Evolutionary conservation across 2,888 invertebrate genomes (phyloP), one percentile per base, ranked within the genome.

Genomic region (Embidobia sp.): DNA sequence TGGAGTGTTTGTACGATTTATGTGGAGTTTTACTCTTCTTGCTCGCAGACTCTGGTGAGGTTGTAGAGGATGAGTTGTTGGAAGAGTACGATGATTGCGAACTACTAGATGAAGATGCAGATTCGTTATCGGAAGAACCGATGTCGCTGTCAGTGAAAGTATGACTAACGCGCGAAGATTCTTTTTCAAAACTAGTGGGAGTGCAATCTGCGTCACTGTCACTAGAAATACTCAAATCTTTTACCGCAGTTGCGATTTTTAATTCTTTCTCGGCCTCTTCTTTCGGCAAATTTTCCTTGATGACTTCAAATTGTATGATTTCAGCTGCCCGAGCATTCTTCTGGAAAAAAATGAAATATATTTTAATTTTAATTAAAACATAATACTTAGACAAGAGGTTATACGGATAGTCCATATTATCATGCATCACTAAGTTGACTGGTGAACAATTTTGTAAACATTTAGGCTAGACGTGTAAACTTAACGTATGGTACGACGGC

Each of bases 241-340:
- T 81, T 0, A 84, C 51, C 16, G 29, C 79, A 0, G 79, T 67
- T 0, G 88, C 84, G 48, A 85, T 86, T 53, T 84, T 85, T 0
- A 88, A 57, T 37, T 83, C 84, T 8, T 83, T 86, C 13, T 81
- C 82, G 3, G 86, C 83, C 11, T 86, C 86, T 26, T 87, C 86
- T 26, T 81, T 84, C 0, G 86, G 83, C 1, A 87, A 72, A 78
- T 86, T 87, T 13, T 86, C 86, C 27, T 89, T 88, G 1, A 88
- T 85, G 0, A 88, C 88, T 64, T 87, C 88, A 29, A 87, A 88
- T 10, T 87, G 85, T 5, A 86, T 87, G 35, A 89, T 87, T 69
- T 88, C 72, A 15, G 77, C 15, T 4, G 61, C 51, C 6, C 51
- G 19, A 19, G 46, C 4, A 4, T 26, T 18, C 7, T 29, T 63